Evolutionary conservation across 2,113 vertebrate genomes (phyloP).

Genomic region (Calonectris borealis): DNA sequence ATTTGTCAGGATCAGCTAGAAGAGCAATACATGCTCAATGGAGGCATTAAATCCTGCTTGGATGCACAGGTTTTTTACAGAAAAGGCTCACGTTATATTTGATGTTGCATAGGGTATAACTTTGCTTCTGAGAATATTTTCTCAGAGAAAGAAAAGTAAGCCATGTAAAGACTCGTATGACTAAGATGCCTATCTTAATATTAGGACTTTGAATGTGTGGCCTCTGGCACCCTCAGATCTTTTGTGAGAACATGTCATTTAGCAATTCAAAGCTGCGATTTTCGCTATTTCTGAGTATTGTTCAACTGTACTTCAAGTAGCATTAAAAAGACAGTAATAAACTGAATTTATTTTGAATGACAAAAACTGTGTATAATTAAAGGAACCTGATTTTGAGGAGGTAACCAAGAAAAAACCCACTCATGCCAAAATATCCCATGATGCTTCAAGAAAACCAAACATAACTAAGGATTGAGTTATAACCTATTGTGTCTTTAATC

Average conservation of each 20-base stretch:
- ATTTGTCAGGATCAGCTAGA: not conserved
- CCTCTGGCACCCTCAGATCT: not conserved
- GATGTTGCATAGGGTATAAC: not conserved
- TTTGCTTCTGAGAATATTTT: not conserved
- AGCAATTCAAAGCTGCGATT: not conserved
- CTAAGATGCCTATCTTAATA: not conserved
- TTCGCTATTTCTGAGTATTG: not conserved
- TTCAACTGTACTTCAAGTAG: not conserved
- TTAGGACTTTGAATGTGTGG: not conserved
- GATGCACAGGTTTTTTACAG: not conserved
- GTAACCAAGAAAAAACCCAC: not conserved
- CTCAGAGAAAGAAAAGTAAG: not conserved
- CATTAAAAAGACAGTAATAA: not conserved
- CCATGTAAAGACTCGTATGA: not conserved
- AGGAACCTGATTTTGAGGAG: not conserved
- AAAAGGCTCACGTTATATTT: rapidly evolving
- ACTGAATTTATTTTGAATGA: not conserved
- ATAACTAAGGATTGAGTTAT: constrained; percentile 37
- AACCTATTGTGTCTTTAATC: constrained; percentile 55
- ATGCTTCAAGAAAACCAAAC: not conserved
- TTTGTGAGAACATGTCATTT: not conserved
- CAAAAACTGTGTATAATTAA: not conserved
- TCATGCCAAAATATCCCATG: not conserved
- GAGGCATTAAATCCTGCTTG: not conserved
- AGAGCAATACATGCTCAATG: rapidly evolving